Base-by-base conservation (phyloP, 1,140 invertebrate genomes). In the Eumeta japonica region DNA sequence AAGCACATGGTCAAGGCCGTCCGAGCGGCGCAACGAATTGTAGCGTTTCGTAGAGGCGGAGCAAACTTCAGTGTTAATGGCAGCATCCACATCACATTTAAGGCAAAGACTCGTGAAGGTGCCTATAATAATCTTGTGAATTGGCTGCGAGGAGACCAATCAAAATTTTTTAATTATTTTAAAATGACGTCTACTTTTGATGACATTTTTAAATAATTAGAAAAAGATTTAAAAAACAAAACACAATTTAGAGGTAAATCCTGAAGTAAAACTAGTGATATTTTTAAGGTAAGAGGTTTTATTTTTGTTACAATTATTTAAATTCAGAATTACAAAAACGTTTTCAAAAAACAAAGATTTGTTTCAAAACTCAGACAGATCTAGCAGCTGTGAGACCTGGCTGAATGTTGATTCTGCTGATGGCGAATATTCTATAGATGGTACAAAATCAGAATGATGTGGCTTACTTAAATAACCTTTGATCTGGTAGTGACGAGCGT, bases 161-260 rank as follows among this genome's bases (percentile, higher is more conserved):
- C n/a, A n/a, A n/a, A n/a, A n/a, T n/a, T n/a, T n/a, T n/a, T n/a
- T 28, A 45, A 29, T 35, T 41, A 46, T 18, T 46, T 46, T 30
- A 39, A 39, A 20, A 46, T 46, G 17, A 46, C 24, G 35, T 38
- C 39, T 46, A 41, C 39, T 46, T 46, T 46, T 41, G 39, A 46
- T 46, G 35, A 46, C 17, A 39, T 46, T 41, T 39, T 46, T 37
- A 46, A 46, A 46, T 39, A 41, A n/a, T n/a, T n/a, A n/a, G n/a
- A n/a, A n/a, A n/a, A n/a, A n/a, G n/a, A n/a, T n/a, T n/a, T n/a
- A 41, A 41, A 41, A 41, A 39, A 24, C 3, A 36, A 39, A 37
- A 44, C 12, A 44, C 42, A 11, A 7, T 1, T n/a, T 44, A 37
- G 37, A 44, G 42, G 32, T 35, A 44, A 39, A 44, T 37, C 37